Evolutionary conservation across 2,888 invertebrate species (phyloP).

Genomic region (Habrosyne pyritoides): DNA sequence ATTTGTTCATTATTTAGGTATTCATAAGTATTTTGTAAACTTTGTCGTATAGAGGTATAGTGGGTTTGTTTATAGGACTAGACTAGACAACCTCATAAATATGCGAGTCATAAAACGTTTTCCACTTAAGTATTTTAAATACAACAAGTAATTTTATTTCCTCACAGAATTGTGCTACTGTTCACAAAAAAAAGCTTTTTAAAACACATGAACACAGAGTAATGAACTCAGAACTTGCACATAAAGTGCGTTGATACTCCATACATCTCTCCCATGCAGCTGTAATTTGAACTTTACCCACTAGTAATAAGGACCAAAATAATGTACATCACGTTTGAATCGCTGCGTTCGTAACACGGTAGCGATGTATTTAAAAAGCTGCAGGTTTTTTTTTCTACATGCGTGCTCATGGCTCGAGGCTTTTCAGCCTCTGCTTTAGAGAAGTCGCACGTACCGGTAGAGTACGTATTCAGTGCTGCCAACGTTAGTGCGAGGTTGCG

Average conservation of each 20-base stretch:
- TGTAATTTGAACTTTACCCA: neutral
- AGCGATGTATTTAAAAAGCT: conserved; percentile 36
- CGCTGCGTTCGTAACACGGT: conserved; percentile 10
- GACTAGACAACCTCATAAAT: too few species aligned
- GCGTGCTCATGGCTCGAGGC: conserved; percentile 41
- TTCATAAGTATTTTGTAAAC: too few species aligned
- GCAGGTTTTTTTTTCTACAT: conserved; percentile 37
- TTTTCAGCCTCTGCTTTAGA: conserved; percentile 48
- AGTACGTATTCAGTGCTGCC: conserved; percentile 50
- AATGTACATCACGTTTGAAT: neutral
- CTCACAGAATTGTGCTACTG: neutral
- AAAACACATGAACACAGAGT: conserved; percentile 6
- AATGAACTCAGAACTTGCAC: conserved; percentile 7
- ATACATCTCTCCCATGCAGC: neutral
- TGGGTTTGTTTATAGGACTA: too few species aligned
- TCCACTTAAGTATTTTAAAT: neutral
- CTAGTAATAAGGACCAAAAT: conserved; percentile 2
- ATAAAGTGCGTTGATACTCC: conserved; percentile 5
- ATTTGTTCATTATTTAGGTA: too few species aligned
- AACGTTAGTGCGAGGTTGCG: conserved; percentile 35
- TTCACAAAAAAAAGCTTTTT: conserved; percentile 2
- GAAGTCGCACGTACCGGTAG: conserved; percentile 28
- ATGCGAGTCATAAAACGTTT: neutral
- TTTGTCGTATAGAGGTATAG: too few species aligned
- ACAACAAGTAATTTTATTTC: conserved; percentile 1